These are phyloP conservation scores for Lophius piscatorius DNA, from an alignment of 2,113 vertebrate genomes.

Conservation along the genomic window DNA sequence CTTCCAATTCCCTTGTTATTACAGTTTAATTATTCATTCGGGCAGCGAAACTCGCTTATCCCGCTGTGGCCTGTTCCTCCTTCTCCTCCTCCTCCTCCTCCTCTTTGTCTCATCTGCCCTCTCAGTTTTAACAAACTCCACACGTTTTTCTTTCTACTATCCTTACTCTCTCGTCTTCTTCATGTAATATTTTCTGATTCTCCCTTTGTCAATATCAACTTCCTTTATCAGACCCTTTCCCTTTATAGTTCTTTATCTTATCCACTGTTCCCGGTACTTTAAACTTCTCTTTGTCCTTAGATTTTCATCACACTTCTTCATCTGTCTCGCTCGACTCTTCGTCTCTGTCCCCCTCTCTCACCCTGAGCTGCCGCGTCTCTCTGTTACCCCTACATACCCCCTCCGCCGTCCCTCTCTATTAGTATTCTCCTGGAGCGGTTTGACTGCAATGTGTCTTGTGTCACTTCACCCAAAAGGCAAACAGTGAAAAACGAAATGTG, in stretches of 20 bases:
- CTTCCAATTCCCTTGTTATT: no score
- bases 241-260: slow-evolving; percentile 3
- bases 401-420: slow-evolving; percentile 46
- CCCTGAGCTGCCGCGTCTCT: slow-evolving; percentile 15
- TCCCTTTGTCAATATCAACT: neutral
- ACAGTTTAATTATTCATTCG: slow-evolving; percentile 62
- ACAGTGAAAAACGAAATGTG: slow-evolving; percentile 51
- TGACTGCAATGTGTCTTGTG: slow-evolving; percentile 54
- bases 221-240: slow-evolving; percentile 9
- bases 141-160: slow-evolving; percentile 31
- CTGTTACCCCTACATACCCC: slow-evolving; percentile 28
- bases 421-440: slow-evolving; percentile 61
- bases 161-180: slow-evolving; percentile 9
- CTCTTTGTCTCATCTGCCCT: slow-evolving; percentile 21
- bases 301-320: slow-evolving; percentile 48
- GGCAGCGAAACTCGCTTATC: slow-evolving; percentile 50
- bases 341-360: slow-evolving; percentile 23
- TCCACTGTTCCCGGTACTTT: slow-evolving; percentile 19
- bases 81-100: no score
- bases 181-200: slow-evolving; percentile 8
- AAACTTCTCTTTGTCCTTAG: slow-evolving; percentile 35
- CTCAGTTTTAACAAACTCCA: slow-evolving; percentile 45
- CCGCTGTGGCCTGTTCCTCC: neutral
- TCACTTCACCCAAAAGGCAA: slow-evolving; percentile 60
- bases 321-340: slow-evolving; percentile 44